Percentiles rank a stretch among this genome's conserved stretches.
Evolutionary conservation across 2,797 vertebrate genomes (phyloP).

Genomic region (Sebastes ruberrimus): DNA sequence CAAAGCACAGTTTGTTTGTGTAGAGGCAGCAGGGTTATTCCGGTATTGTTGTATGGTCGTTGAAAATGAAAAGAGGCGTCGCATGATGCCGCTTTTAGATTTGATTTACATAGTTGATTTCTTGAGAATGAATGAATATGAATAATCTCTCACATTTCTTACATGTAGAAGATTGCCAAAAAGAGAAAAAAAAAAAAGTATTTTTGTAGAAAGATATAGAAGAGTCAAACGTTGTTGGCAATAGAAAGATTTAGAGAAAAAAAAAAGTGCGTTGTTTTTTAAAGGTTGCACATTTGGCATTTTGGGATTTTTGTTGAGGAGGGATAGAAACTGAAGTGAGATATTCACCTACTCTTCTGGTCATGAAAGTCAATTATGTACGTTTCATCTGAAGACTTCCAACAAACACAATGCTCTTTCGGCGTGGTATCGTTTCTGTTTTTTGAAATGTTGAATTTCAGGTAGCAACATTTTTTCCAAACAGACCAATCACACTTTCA

Average conservation of each 20-base stretch:
- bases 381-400: conserved; percentile 3
- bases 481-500: conserved; percentile 11
- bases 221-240: conserved; percentile 1
- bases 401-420: not conserved
- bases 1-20: conserved; percentile 38
- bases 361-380: not conserved
- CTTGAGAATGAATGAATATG: conserved; percentile 15
- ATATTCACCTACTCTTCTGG: not conserved
- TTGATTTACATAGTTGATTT: conserved; percentile 33
- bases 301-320: conserved; percentile 21
- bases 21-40: conserved; percentile 21
- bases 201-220: conserved; percentile 60
- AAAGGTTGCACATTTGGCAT: conserved; percentile 21
- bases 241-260: not conserved
- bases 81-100: conserved; percentile 14
- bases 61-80: conserved; percentile 14
- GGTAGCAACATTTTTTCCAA: conserved; percentile 21
- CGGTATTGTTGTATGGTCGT: not conserved
- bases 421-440: not conserved
- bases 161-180: conserved; percentile 36
- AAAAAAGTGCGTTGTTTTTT: conserved; percentile 27
- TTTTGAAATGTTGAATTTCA: conserved; percentile 26
- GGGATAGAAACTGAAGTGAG: not conserved
- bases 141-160: conserved; percentile 28
- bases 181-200: conserved; percentile 24